Conservation (phyloP, 2,113 vertebrate genomes). For the Pelecanoides urinatrix region DNA sequence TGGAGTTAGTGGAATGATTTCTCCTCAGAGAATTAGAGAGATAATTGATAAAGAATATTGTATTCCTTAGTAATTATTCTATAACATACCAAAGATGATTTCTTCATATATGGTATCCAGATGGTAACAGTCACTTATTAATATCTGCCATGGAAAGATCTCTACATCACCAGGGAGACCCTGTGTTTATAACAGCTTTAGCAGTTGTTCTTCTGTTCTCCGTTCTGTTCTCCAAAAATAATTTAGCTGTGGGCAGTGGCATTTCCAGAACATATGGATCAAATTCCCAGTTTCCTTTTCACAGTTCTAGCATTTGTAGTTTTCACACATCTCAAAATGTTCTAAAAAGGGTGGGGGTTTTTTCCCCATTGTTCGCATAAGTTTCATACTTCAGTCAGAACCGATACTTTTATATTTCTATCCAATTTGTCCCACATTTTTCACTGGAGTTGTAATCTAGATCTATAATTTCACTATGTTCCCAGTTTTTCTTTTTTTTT, state of each 20-base stretch:
- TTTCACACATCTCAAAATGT: conserved; percentile 68
- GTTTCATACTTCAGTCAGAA: conserved; percentile 38
- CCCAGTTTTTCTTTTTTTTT: background rate
- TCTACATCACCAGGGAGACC: conserved; percentile 51
- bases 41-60: background rate
- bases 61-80: background rate
- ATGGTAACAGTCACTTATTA: conserved; percentile 13
- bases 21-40: background rate
- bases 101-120: background rate
- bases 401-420: conserved; percentile 6
- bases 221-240: conserved; percentile 56
- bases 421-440: conserved; percentile 13
- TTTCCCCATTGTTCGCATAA: conserved; percentile 19
- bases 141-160: conserved; percentile 2
- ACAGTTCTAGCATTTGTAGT: conserved; percentile 65
- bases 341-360: conserved; percentile 24
- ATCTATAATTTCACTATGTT: background rate
- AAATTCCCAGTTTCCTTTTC: conserved; percentile 66
- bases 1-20: background rate
- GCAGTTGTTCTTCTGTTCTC: conserved; percentile 49
- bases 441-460: conserved; percentile 27
- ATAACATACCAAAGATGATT: background rate
- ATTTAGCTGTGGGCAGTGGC: conserved; percentile 60
- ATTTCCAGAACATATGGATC: conserved; percentile 71
- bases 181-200: conserved; percentile 58